Evolutionary conservation across 2,113 vertebrate genomes (phyloP).

Genomic region (Hipposideros armiger): DNA sequence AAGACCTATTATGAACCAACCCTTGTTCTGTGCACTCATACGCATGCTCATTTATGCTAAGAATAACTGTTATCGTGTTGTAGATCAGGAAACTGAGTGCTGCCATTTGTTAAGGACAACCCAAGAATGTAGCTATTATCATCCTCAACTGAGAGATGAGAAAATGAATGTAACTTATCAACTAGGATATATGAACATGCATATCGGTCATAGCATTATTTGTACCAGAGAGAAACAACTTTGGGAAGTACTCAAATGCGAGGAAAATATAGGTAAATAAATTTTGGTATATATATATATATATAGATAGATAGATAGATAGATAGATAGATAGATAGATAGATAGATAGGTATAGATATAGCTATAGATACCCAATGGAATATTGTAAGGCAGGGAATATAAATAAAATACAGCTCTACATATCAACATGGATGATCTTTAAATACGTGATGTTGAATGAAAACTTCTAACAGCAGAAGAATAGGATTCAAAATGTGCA

Average conservation of each 20-base stretch:
- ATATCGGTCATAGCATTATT: neutral
- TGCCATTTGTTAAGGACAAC: neutral
- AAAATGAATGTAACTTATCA: neutral
- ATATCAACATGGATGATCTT: neutral
- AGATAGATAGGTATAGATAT: too few relatives aligned
- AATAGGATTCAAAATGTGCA: neutral
- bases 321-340: too few relatives aligned
- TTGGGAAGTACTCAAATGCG: neutral
- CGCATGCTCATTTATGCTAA: neutral
- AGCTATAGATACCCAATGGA: neutral
- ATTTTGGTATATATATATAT: neutral
- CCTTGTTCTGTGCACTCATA: neutral
- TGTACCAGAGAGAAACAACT: neutral
- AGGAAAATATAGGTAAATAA: neutral
- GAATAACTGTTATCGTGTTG: neutral
- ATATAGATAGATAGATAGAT: too few relatives aligned
- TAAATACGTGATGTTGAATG: neutral
- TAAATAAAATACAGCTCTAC: slow-evolving; percentile 9
- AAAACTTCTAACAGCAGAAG: neutral
- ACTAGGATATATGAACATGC: neutral
- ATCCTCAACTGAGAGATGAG: neutral
- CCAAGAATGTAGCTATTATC: neutral
- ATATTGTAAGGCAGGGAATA: neutral
- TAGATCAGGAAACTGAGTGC: neutral
- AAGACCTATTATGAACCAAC: neutral